Evolutionary conservation across 2,888 invertebrate genomes (phyloP).

Genomic region (Eristalinus aeneus): DNA sequence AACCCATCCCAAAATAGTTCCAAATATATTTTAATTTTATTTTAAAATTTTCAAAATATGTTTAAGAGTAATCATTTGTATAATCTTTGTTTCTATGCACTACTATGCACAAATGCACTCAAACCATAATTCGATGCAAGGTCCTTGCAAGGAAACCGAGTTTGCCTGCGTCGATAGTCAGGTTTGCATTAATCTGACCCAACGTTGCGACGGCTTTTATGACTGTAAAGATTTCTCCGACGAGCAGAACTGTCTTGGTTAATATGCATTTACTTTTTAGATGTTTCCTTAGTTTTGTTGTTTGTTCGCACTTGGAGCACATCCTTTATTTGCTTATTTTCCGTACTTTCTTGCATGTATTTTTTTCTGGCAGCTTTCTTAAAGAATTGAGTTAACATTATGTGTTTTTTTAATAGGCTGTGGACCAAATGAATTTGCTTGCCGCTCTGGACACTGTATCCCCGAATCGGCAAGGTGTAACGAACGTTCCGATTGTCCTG

Average conservation of each 20-base stretch:
- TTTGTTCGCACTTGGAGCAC: not conserved
- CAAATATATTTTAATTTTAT: not conserved
- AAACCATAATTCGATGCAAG: constrained; percentile 72
- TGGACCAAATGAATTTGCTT: constrained; percentile 85
- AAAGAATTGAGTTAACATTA: not conserved
- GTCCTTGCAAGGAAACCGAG: constrained; percentile 84
- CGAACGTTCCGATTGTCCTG: constrained; percentile 84
- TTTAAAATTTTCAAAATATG: not conserved
- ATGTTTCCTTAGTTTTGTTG: not conserved
- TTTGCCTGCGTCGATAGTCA: constrained; percentile 88
- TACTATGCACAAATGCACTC: constrained; percentile 20
- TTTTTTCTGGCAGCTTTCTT: no score
- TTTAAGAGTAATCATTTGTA: not conserved
- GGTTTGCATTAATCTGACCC: constrained; percentile 88
- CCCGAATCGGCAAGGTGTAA: constrained; percentile 85
- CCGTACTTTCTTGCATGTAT: not conserved
- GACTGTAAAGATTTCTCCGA: constrained; percentile 95
- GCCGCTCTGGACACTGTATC: constrained; percentile 86
- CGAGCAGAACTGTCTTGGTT: constrained; percentile 91
- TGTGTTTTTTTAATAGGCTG: constrained; percentile 82
- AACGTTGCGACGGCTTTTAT: constrained; percentile 94
- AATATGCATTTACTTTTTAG: constrained; percentile 74
- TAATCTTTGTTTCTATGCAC: constrained; percentile 17
- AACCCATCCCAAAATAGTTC: no score
- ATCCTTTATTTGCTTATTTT: not conserved